Conservation (phyloP, 2,113 vertebrate genomes). For the Blennius ocellaris region DNA sequence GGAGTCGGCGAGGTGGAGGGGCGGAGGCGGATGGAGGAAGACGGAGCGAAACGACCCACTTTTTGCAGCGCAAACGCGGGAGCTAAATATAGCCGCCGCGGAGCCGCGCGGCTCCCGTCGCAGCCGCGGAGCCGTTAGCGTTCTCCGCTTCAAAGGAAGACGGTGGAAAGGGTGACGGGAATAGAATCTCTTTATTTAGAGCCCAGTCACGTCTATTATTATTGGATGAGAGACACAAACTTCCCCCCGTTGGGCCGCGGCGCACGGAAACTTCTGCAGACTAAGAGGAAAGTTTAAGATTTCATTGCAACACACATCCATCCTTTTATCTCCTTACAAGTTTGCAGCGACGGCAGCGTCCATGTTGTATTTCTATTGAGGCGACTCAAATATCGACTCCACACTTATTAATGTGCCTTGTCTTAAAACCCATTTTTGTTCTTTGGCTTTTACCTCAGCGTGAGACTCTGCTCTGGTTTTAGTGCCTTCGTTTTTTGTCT, state of each 20-base stretch:
- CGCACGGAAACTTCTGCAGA: background rate
- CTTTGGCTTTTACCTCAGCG: too few relatives aligned
- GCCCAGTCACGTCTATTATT: conserved; percentile 64
- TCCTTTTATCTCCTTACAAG: too few relatives aligned
- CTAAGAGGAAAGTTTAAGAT: conserved; percentile 20
- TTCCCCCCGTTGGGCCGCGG: background rate
- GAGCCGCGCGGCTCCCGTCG: conserved; percentile 32
- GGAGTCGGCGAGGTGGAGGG: too few relatives aligned
- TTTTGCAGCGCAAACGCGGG: conserved; percentile 54
- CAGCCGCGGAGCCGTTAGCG: conserved; percentile 41
- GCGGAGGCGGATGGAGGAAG: conserved; percentile 35
- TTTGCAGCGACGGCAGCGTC: too few relatives aligned
- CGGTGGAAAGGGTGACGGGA: conserved; percentile 48
- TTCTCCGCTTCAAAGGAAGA: conserved; percentile 64
- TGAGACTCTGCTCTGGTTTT: too few relatives aligned
- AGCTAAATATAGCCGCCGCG: conserved; percentile 67
- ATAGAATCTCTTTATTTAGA: conserved; percentile 68
- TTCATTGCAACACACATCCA: background rate
- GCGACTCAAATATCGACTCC: background rate
- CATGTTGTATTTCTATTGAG: background rate
- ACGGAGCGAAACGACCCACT: conserved; percentile 68
- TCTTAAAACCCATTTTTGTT: too few relatives aligned
- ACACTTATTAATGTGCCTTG: too few relatives aligned
- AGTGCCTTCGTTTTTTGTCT: too few relatives aligned
- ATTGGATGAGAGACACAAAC: conserved; percentile 64